Conservation (phyloP, 1,140 invertebrate species). For the Penaeus indicus region DNA sequence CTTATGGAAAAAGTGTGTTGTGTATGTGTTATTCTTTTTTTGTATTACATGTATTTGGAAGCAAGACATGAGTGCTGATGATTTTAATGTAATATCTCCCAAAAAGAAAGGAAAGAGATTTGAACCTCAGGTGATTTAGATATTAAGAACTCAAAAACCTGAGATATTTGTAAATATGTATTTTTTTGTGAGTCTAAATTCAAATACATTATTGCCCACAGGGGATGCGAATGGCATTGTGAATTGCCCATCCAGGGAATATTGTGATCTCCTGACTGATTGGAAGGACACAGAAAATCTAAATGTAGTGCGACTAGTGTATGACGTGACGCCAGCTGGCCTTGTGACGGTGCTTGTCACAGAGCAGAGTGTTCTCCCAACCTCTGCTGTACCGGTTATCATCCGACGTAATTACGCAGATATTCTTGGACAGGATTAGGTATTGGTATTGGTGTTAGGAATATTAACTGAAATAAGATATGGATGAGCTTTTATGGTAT, state of each 20-base stretch:
- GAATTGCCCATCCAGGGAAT: constrained; percentile 30
- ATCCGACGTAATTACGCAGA: constrained; percentile 68
- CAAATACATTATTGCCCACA: neutral
- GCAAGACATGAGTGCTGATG: no score
- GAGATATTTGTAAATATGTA: no score
- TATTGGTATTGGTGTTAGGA: no score
- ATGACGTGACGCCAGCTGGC: constrained; percentile 73
- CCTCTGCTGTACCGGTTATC: constrained; percentile 73
- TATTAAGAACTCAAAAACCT: neutral
- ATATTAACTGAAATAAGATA: no score
- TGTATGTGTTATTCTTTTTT: neutral
- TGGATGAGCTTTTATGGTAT: no score
- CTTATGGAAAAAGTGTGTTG: neutral
- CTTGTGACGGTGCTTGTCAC: constrained; percentile 73
- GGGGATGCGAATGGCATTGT: constrained; percentile 52
- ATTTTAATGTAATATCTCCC: no score
- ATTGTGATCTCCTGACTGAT: constrained; percentile 66
- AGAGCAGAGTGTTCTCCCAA: constrained; percentile 72
- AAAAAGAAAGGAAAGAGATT: neutral
- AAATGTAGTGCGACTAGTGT: constrained; percentile 72
- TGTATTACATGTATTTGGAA: no score
- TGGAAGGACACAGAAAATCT: constrained; percentile 69
- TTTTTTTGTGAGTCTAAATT: no score
- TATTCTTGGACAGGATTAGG: constrained; percentile 55
- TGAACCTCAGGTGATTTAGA: neutral